Percentiles rank a stretch among this genome's conserved stretches.
These are phyloP conservation scores for Drosophila miranda DNA, from an alignment of 1,140 invertebrate species.

Conservation along the genomic window DNA sequence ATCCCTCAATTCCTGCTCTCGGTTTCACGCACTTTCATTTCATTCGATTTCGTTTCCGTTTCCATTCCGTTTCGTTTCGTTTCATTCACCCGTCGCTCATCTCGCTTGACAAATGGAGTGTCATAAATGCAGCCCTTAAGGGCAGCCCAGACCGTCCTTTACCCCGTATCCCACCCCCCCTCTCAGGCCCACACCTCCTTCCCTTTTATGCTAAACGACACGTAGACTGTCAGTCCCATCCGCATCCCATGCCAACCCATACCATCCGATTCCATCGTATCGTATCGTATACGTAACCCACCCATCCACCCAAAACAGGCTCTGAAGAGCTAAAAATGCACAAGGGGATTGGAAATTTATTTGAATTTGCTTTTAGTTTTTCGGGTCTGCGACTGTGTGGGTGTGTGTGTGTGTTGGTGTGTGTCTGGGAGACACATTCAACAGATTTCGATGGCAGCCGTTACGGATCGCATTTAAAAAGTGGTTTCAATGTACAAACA, in stretches of 20 bases:
- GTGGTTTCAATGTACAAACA: constrained; percentile 67
- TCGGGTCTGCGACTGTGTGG: constrained; percentile 26
- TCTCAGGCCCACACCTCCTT: constrained; percentile 5
- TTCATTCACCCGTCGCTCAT: constrained; percentile 65
- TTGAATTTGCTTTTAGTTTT: constrained; percentile 82
- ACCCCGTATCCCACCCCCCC: not conserved
- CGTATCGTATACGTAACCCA: constrained; percentile 5
- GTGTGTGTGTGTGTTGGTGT: constrained; percentile 21
- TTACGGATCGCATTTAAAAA: constrained; percentile 78
- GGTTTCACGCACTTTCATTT: constrained; percentile 64
- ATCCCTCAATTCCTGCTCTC: constrained; percentile 49
- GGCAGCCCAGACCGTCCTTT: constrained; percentile 34
- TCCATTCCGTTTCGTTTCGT: constrained; percentile 40
- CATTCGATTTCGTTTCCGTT: constrained; percentile 32
- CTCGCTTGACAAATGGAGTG: constrained; percentile 80
- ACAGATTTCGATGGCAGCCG: constrained; percentile 79
- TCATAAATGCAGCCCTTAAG: constrained; percentile 81
- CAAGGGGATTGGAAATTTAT: constrained; percentile 81
- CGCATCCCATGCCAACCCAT: not conserved
- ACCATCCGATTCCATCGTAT: constrained; percentile 4
- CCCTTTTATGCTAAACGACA: constrained; percentile 75
- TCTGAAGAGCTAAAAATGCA: constrained; percentile 73
- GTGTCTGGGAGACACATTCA: constrained; percentile 59
- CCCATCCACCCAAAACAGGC: constrained; percentile 33
- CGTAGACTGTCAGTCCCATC: constrained; percentile 47